Percentiles rank a stretch among this genome's conserved stretches.
Evolutionary conservation across 2,888 invertebrate species (phyloP).

Genomic region (Cantharis lateralis): DNA sequence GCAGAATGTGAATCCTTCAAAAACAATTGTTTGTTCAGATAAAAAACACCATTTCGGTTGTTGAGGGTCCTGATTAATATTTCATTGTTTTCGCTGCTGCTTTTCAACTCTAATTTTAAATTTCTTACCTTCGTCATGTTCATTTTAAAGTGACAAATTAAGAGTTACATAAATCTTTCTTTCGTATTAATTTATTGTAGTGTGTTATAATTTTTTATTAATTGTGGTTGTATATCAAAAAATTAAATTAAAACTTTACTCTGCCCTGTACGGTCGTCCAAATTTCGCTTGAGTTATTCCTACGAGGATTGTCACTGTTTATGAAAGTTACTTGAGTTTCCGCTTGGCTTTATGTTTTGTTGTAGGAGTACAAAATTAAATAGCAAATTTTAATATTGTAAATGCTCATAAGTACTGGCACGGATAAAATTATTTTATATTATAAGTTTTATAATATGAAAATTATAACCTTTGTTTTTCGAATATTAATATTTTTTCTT

Average conservation of each 20-base stretch:
- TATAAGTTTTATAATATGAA: neutral
- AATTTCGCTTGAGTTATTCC: neutral
- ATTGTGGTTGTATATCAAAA: neutral
- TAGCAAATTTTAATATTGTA: neutral
- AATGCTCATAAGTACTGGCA: neutral
- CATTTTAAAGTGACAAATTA: neutral
- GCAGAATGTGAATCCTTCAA: neutral
- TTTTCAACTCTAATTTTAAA: neutral
- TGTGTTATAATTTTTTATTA: neutral
- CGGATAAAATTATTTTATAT: neutral
- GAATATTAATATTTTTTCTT: neutral
- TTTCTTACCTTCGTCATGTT: neutral
- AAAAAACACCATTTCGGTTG: neutral
- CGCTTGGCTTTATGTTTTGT: neutral
- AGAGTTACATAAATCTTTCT: neutral
- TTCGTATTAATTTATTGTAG: neutral
- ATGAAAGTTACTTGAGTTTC: neutral
- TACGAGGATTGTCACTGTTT: neutral
- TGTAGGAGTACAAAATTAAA: neutral
- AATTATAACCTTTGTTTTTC: neutral
- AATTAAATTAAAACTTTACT: neutral
- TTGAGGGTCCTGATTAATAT: neutral
- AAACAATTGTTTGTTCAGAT: neutral
- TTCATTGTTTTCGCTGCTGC: neutral
- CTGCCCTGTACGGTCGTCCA: neutral